These are phyloP conservation scores for Eupithecia tripunctaria DNA, from an alignment of 2,888 invertebrate species.

Conservation along the genomic window DNA sequence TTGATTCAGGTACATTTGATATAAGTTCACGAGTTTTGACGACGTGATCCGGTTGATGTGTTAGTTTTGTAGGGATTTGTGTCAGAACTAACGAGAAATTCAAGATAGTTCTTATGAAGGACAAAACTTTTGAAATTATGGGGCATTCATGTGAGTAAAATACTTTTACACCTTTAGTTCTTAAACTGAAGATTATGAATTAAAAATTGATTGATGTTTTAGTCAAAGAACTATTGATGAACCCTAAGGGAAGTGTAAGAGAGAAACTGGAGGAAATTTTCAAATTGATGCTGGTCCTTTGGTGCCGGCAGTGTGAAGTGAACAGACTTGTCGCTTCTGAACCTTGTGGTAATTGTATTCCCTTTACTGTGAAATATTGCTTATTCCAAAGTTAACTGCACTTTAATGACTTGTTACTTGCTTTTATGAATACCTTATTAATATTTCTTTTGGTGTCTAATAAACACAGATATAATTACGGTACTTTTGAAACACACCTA, in stretches of 20 bases:
- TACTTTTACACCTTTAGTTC: constrained; percentile 13
- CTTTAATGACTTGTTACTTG: background rate
- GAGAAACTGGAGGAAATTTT: constrained; percentile 90
- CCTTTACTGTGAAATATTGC: constrained; percentile 2
- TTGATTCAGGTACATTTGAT: constrained; percentile 67
- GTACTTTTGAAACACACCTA: background rate
- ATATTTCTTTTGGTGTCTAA: background rate
- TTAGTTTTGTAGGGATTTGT: constrained; percentile 51
- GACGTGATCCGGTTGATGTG: constrained; percentile 60
- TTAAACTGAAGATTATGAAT: constrained; percentile 9
- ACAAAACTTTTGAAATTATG: constrained; percentile 55
- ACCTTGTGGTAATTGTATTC: constrained; percentile 74
- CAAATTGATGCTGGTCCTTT: constrained; percentile 92
- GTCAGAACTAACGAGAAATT: constrained; percentile 54
- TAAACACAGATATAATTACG: background rate
- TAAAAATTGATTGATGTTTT: constrained; percentile 56
- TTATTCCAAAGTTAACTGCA: background rate
- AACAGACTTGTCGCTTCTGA: constrained; percentile 86
- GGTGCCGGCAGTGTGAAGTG: constrained; percentile 91
- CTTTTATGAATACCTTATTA: background rate
- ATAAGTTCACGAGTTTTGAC: constrained; percentile 47
- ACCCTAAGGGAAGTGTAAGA: constrained; percentile 71
- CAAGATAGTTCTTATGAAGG: constrained; percentile 46
- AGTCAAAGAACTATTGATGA: constrained; percentile 71
- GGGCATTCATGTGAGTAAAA: constrained; percentile 67